Evolutionary conservation across 2,113 vertebrate species (phyloP), one percentile per base, ranked within the genome.

Genomic region (Cisticola juncidis): DNA sequence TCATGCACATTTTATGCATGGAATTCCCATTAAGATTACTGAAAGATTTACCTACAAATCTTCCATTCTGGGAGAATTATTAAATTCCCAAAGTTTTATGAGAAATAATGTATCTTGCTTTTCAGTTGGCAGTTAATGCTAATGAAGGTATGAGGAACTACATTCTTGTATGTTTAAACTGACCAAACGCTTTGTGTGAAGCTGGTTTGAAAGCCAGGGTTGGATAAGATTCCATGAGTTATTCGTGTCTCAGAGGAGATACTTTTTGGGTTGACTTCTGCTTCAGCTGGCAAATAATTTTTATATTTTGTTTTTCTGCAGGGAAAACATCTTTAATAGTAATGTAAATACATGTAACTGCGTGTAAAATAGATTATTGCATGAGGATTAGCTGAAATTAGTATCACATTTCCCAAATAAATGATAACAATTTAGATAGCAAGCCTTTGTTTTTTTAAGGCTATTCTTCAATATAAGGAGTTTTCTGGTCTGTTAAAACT

Each of bases 221-320:
- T 88, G 64, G 82, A 29, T n/a, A 73, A 88, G 35, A 78, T 42
- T 73, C 92, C 82, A 78, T 78, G 81, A 95, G 91, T 92, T 96
- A 94, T 92, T 73, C 42, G 91, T 90, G 60, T 95, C 83, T 96
- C 62, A 56, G n/a, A 81, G 81, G 81, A 91, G 38, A 81, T n/a
- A 68, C 12, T 80, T 95, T 72, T 96, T 83, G 80, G 69, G 71
- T 78, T 53, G 45, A 91, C 51, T 96, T 94, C 40, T 91, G 66
- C 82, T 94, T 80, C 77, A 54, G 29, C 33, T 86, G 48, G 33
- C 4, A 12, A 80, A 71, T 81, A 70, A 50, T 81, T 91, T 85
- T 90, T 81, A 7, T 50, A 33, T 84, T 91, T 86, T 71, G 16
- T 57, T 70, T 66, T 83, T 69, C 78, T 62, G 42, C 48, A 57